Conservation (phyloP, 1,140 invertebrate genomes). For the Brachionus asplanchnoidis region DNA sequence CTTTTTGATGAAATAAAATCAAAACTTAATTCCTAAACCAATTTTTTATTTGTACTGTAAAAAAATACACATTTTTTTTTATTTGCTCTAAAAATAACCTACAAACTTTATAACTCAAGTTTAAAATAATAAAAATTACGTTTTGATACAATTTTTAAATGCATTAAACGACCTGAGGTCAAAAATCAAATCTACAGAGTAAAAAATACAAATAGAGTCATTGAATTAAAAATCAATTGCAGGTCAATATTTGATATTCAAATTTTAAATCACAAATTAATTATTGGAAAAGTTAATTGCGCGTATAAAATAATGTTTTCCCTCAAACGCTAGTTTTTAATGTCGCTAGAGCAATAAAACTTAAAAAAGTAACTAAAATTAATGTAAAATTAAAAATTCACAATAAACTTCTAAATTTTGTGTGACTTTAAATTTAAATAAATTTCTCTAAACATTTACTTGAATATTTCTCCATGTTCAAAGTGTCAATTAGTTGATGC, state of each 20-base stretch:
- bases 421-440: background rate
- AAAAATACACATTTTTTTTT: background rate
- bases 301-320: background rate
- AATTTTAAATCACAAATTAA: background rate
- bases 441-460: background rate
- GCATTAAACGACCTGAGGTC: background rate
- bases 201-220: background rate
- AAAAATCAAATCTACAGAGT: background rate
- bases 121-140: background rate
- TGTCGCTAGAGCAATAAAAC: background rate
- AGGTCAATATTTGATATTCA: background rate
- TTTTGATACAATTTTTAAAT: background rate
- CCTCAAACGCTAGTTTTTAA: background rate
- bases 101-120: background rate
- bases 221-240: background rate
- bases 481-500: background rate
- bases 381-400: background rate
- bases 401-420: background rate
- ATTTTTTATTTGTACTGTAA: no score
- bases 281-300: background rate
- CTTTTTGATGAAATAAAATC: no score
- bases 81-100: background rate
- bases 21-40: no score
- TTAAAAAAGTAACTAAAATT: background rate
- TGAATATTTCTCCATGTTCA: background rate